Evolutionary conservation across 2,888 invertebrate genomes (phyloP), one percentile per base, ranked within the genome.

Genomic region (Pharmacophagus antenor): DNA sequence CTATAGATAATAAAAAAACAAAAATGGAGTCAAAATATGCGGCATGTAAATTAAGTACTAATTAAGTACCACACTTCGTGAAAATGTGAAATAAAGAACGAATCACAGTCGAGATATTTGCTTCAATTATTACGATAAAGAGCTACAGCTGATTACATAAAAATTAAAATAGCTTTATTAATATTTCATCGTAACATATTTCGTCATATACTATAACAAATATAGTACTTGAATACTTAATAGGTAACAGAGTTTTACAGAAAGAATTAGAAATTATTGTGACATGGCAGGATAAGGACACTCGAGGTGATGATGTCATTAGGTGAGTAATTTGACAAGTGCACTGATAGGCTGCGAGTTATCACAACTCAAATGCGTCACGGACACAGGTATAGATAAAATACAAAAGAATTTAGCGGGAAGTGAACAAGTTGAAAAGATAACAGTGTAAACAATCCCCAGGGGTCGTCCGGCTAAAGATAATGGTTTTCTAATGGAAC

Each of bases 341-440:
- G 61, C 63, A 62, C 55, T 52, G 84, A 84, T 84, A 85, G 82
- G 72, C 49, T 25, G 23, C 23, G 37, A 52, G 64, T 74, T 84
- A 84, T 85, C 81, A 66, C 65, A 62, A 72, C 71, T 70, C 70
- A 71, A 74, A 77, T 78, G 80, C 70, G 68, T 74, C 73, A 74
- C 63, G 61, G 63, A 64, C 52, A 63, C 81, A 81, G 82, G 80
- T 80, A 81, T 61, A 63, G 74, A 81, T 79, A 62, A 63, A 51
- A 52, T 65, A 67, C 65, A 68, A 70, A 65, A 56, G 54, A 58
- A 61, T 56, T 58, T 62, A 37, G 48, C 56, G 41, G 56, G 55
- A 66, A 63, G 51, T 53, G 49, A 63, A 61, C 46, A 37, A n/a
- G 20, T 37, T 27, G 37, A 5, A 15, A 1, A 46, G 44, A 58